Percentiles rank a stretch among this genome's conserved stretches.
Evolutionary conservation across 1,140 invertebrate genomes (phyloP).

Genomic region (Trichogramma pretiosum): DNA sequence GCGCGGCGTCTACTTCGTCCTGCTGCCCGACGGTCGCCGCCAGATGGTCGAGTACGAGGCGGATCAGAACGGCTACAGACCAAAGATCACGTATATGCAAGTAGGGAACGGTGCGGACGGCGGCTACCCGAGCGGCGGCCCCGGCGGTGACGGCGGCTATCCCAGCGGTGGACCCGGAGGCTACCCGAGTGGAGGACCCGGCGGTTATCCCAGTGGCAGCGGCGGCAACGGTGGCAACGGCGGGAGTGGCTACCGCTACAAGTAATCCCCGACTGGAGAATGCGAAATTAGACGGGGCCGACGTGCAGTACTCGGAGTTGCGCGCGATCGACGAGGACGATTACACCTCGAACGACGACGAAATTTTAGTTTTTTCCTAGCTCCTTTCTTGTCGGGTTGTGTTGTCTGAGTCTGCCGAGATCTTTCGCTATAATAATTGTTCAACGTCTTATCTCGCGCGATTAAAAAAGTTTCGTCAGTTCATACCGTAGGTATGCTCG

Average conservation of each 20-base stretch:
- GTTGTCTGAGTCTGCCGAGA: too few relatives aligned
- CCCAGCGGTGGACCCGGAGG: constrained; percentile 10
- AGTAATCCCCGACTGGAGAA: neutral
- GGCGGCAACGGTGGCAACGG: constrained; percentile 21
- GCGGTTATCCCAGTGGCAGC: neutral
- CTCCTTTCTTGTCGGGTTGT: too few relatives aligned
- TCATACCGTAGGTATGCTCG: too few relatives aligned
- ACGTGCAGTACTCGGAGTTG: too few relatives aligned
- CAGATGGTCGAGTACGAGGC: constrained; percentile 43
- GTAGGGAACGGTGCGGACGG: constrained; percentile 51
- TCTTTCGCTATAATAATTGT: too few relatives aligned
- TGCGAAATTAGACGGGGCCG: too few relatives aligned
- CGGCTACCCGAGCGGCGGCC: constrained; percentile 31
- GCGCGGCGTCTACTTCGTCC: constrained; percentile 38
- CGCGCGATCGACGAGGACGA: too few relatives aligned
- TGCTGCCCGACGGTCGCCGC: constrained; percentile 41
- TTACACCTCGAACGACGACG: too few relatives aligned
- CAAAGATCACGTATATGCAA: constrained; percentile 50
- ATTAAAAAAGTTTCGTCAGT: too few relatives aligned
- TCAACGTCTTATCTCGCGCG: too few relatives aligned
- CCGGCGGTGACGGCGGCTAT: constrained; percentile 12
- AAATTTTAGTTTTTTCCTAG: too few relatives aligned
- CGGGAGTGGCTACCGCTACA: constrained; percentile 14
- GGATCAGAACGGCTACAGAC: constrained; percentile 41
- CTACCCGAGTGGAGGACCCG: neutral